A percentile compares a stretch with the other conserved stretches of the same genome.
Conservation (phyloP, 2,888 invertebrate genomes). For the Drosophila mimica region DNA sequence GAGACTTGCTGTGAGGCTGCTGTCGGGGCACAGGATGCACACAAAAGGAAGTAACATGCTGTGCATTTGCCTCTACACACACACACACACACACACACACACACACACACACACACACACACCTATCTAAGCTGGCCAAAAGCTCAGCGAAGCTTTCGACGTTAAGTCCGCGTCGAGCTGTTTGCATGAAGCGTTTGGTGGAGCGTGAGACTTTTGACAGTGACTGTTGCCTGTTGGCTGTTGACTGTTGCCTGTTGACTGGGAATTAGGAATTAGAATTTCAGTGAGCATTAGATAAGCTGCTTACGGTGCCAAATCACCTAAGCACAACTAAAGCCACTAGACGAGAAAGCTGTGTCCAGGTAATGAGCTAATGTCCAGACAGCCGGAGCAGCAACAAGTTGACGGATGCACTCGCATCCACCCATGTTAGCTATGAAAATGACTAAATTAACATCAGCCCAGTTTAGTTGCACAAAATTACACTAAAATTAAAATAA, state of each 20-base stretch:
- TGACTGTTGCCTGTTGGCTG: slow-evolving; percentile 18
- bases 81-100: neutral
- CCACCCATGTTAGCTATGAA: neutral
- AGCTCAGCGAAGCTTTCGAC: slow-evolving; percentile 34
- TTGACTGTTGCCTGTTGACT: slow-evolving; percentile 18
- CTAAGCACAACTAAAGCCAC: slow-evolving; percentile 1
- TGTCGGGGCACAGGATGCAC: slow-evolving; percentile 69
- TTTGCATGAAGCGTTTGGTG: slow-evolving; percentile 37
- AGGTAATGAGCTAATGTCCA: neutral
- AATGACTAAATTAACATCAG: neutral
- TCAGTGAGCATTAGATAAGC: slow-evolving; percentile 14
- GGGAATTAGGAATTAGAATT: slow-evolving; percentile 6
- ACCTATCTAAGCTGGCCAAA: slow-evolving; percentile 5
- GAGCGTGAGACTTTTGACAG: slow-evolving; percentile 56
- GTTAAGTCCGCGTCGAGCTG: slow-evolving; percentile 45
- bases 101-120: neutral
- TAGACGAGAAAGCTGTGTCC: neutral
- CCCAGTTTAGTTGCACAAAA: neutral
- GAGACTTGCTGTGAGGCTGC: slow-evolving; percentile 1
- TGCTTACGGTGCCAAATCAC: neutral
- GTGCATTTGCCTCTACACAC: slow-evolving; percentile 37
- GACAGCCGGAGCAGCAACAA: neutral
- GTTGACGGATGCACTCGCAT: neutral
- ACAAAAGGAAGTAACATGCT: slow-evolving; percentile 77
- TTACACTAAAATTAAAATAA: too few species aligned